Evolutionary conservation across 2,797 vertebrate genomes (phyloP), one percentile per base, ranked within the genome.

Genomic region (Poeciliopsis presidionis): DNA sequence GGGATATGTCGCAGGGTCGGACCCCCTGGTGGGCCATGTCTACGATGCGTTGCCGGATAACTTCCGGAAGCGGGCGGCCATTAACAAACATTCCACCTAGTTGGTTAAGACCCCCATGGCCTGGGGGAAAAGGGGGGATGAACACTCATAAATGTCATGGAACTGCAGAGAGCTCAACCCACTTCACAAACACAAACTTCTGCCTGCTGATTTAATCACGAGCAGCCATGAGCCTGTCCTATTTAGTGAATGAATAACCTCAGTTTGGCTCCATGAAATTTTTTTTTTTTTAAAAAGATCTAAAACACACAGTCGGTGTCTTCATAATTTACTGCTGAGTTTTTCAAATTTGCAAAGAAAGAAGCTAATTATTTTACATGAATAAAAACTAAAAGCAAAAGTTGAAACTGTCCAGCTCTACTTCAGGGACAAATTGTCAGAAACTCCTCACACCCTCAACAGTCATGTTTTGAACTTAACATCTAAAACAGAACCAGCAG

Each of bases 41-140:
- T 84, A 98, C 97, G 0, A 98, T 98, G 86, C 97, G 96, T 88
- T 98, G 97, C 71, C 97, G 97, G 86, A 98, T 97, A 88, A 97
- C 96, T 89, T 98, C 97, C 2, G 97, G 97, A 70, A 98, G 96
- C 28, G 97, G 97, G 74, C 97, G 96, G 72, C 97, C 97, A 49
- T 97, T 98, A 92, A 98, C 97, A 95, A 97, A 98, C 94, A 97
- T 97, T 85, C 97, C 97, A 82, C 97, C 97, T 93, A 98, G 95
- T 95, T 98, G 97, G 92, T 98, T 98, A 95, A 97, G 95, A 92
- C 97, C 97, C 93, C 97, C 97, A 81, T 98, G 97, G 91, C 97
- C 97, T 97, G 92, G 93, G 95, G 94, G 94, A 90, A 91, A 84
- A 93, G 87, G 81, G 88, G 94, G 94, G 93, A 96, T 96, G 93